Percentiles rank a stretch among this genome's conserved stretches.
Conservation (phyloP, 2,797 vertebrate species). For the Eptatretus atami region DNA sequence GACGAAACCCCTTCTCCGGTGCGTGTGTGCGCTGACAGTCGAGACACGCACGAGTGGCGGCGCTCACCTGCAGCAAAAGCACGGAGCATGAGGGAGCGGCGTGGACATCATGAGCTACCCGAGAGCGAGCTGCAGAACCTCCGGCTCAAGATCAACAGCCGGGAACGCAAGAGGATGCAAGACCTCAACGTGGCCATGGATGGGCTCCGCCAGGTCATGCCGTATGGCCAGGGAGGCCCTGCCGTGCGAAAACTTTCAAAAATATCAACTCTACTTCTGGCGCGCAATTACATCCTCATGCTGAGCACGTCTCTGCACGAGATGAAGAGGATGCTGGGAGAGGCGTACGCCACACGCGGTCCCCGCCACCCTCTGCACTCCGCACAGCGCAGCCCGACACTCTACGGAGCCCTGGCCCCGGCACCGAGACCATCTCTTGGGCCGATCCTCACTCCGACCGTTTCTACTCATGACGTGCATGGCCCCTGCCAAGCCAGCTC, state of each 20-base stretch:
- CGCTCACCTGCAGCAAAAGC: too few relatives aligned
- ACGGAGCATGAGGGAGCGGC: too few relatives aligned
- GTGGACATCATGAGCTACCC: constrained; percentile 15
- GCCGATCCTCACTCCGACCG: constrained; percentile 21
- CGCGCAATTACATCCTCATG: constrained; percentile 96
- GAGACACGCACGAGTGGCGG: too few relatives aligned
- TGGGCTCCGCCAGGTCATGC: constrained; percentile 86
- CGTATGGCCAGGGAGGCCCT: constrained; percentile 58
- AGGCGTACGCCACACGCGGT: constrained; percentile 64
- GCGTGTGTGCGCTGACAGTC: too few relatives aligned
- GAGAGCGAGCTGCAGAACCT: constrained; percentile 64
- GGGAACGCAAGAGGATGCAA: constrained; percentile 86
- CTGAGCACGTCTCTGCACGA: constrained; percentile 83
- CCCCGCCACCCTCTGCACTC: constrained; percentile 28
- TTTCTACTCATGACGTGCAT: constrained; percentile 38
- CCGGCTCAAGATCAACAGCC: constrained; percentile 88
- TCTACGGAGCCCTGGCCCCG: neutral
- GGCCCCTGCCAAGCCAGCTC: constrained; percentile 20
- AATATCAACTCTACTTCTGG: constrained; percentile 74
- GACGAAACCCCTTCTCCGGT: too few relatives aligned
- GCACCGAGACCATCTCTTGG: neutral
- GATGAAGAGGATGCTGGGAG: constrained; percentile 89
- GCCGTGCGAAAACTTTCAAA: constrained; percentile 94
- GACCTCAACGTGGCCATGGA: constrained; percentile 98
- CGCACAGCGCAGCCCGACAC: constrained; percentile 9